Base-by-base conservation (phyloP, 2,888 invertebrate species). In the Eremobia ochroleuca region DNA sequence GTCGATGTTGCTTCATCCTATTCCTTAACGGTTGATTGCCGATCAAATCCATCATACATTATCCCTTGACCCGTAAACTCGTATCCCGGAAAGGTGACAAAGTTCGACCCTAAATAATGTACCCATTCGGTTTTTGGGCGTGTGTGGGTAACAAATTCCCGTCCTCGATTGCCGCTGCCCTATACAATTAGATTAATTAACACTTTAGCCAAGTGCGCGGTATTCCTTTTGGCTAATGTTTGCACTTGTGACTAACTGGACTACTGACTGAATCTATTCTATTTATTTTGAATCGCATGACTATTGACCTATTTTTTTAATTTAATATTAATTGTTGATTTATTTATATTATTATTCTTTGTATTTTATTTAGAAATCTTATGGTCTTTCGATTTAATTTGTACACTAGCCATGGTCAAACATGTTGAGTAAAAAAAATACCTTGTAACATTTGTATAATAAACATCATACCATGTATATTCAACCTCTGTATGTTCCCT, bases 1-100 rank as follows among this genome's bases (percentile, higher is more conserved):
- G 74, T 46, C 59, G 69, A 72, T 76, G 78, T 80, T 67, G 73
- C 76, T 78, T 78, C 73, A 80, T 87, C 83, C 74, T 84, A 71
- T 85, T 85, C 83, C 83, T 79, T 83, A 83, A 83, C 80, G 84
- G 86, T 86, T 85, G 87, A 90, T 88, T 89, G 86, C 84, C 89
- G 87, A 91, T 87, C 88, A 87, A 90, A 90, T 90, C 81, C 84
- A 85, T 88, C 85, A 88, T 83, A 81, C 83, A 87, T 87, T 82
- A 85, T 80, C 81, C 82, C 76, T 72, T 89, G 86, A 90, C 85
- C 88, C 87, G 86, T 85, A 82, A 88, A 79, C 65, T 69, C 61
- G 69, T 64, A 83, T 82, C 84, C 79, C 72, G 65, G 81, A 79
- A 79, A 87, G 86, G 87, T 88, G 88, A 88, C 88, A 88, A 88